Evolutionary conservation across 92 coral and sea anemone genomes (phyloP), one percentile per base, ranked within the genome.

Genomic region (Pocillopora grandis): DNA sequence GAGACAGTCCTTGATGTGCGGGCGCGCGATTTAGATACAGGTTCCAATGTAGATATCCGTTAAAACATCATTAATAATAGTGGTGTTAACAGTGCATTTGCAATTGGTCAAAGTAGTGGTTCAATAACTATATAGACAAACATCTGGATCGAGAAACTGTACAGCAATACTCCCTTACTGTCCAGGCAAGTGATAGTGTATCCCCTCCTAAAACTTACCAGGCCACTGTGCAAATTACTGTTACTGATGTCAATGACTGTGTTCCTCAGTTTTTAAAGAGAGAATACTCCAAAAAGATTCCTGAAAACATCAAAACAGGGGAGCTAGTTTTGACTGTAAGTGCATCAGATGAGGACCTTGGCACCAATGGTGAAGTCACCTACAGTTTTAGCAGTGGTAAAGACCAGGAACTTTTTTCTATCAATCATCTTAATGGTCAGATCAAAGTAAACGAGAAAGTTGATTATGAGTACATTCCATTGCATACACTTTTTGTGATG

Each of bases 381-480:
- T 94, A 89, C 86, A 93, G 92, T 33, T 90, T 96, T 52, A 84
- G 91, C 9, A 75, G 88, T 69, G 99, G 99, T 27, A 96, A 96
- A 71, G 98, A 96, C 76, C 85, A 84, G 81, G 91, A 83, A 36
- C 81, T 95, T 18, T 96, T 96, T 71, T 74, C 87, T 33, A 96
- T 96, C 60, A 91, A 89, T 76, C 84, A 83, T 55, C 80, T 89
- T 12, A 92, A 91, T 86, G 99, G 99, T 17, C 80, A 89, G 78
- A 88, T 96, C 69, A 85, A 89, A 83, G 99, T 96, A 18, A 52
- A 76, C 67, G 0, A 23, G 27, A 23, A 23, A 23, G 0, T 23
- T 23, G 0, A 23, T 23, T 23, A 23, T 23, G 27, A 90, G 77
- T 48, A 21, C 57, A 66, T 21, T 21, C 63, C 91, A 0, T n/a